Evolutionary conservation across 2,888 invertebrate genomes (phyloP), one percentile per base, ranked within the genome.

Genomic region (Tethea ocularis): DNA sequence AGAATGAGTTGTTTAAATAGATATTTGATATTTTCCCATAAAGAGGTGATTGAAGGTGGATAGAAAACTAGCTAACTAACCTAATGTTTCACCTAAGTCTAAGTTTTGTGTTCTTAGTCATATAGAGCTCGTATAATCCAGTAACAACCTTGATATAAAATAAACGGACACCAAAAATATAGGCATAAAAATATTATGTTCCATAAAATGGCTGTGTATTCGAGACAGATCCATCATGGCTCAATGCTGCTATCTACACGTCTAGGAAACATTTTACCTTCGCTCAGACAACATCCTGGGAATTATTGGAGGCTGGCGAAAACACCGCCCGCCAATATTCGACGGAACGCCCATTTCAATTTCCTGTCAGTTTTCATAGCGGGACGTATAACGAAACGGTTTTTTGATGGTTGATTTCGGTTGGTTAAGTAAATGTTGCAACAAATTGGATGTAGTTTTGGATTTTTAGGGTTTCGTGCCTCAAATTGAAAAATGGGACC

Each of bases 311-410:
- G 78, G 78, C 82, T 76, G 82, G 61, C 71, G 69, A 70, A 69
- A 69, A 75, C 46, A 46, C 80, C 84, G 83, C 83, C 80, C 77
- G 83, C 78, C 85, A 83, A 86, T 86, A 86, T 87, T 80, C 84
- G 78, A 69, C 71, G 85, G 72, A 71, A 83, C 91, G 89, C 90
- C 91, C 88, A 90, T 88, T 90, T 81, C 87, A 89, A 91, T 91
- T 90, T 91, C 91, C 91, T 88, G 87, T 63, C 82, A 76, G 84
- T 82, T 86, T 83, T 85, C 84, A 82, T 78, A 78, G 77, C 74
- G 75, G 71, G 67, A 71, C 71, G 69, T 70, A 66, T 60, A 62
- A 64, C 64, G 74, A 71, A 77, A 74, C 73, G 72, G 67, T 75
- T 68, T 78, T 68, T 71, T 46, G 46, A 54, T 54, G 22, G 22